Base-by-base conservation (phyloP, 2,888 invertebrate genomes). In the Pharmacophagus antenor region DNA sequence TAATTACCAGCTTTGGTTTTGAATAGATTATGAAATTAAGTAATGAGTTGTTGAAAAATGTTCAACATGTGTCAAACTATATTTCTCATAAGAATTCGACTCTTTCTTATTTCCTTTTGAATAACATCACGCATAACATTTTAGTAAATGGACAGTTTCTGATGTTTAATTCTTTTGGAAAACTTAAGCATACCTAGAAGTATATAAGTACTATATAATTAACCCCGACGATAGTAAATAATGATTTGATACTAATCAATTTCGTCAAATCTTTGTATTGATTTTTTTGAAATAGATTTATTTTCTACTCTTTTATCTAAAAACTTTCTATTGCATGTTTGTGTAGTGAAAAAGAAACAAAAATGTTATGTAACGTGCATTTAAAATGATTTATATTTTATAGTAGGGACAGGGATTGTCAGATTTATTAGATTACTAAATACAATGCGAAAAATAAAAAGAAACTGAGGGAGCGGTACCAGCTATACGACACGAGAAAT, bases 371-470 rank as follows among this genome's bases (percentile, higher is more conserved):
- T 27, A 31, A 31, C 10, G 15, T 12, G 31, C 15, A 31, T 12
- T 31, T 10, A 15, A 31, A 31, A 31, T 12, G 1, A 10, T 31
- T 31, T 31, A 15, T 31, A n/a, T n/a, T n/a, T n/a, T n/a, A n/a
- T 31, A 31, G 10, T 15, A 31, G 8, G 12, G 3, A 2, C 15
- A 31, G 12, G 31, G 10, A 15, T 2, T 31, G 31, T 31, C 15
- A 31, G 15, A 15, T 31, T 42, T 42, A 31, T 47, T 31, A 18
- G 21, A 47, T 55, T 48, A 37, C 22, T 31, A 48, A 48, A 37
- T 56, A 47, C 31, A 55, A 55, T 15, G 20, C 15, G 31, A 2
- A 31, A 31, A 44, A 12, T 53, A 46, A 46, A 55, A 55, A 25
- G 47, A 31, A 46, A 55, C 27, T 20, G 21, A 22, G 17, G 37